Percentiles rank a stretch among this genome's conserved stretches.
Conservation (phyloP, 2,113 vertebrate genomes). For the Phyllostomus hastatus region DNA sequence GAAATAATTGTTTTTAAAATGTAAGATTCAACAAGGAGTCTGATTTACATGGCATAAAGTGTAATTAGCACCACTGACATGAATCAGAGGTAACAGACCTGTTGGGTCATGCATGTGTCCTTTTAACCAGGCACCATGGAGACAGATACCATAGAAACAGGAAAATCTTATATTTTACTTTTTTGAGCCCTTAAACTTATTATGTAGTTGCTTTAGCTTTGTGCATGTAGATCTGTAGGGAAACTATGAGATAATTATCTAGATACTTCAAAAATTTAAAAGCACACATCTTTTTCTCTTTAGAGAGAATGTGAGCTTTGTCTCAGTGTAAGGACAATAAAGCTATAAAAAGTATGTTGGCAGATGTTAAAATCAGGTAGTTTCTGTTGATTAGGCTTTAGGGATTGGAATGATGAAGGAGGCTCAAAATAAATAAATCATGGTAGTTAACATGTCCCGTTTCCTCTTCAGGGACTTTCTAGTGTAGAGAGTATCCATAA, state of each 20-base stretch:
- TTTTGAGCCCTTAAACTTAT: neutral
- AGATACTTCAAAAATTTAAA: slow-evolving; percentile 9
- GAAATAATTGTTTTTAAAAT: slow-evolving; percentile 52
- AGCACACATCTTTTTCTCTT: neutral
- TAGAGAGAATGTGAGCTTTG: neutral
- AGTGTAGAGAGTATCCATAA: neutral
- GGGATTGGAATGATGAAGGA: slow-evolving; percentile 13
- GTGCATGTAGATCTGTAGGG: neutral
- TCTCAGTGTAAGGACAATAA: neutral
- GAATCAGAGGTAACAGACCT: slow-evolving; percentile 24
- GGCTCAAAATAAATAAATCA: slow-evolving; percentile 36
- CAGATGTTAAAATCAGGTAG: slow-evolving; percentile 42
- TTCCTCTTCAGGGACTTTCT: neutral
- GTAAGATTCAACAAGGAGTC: neutral
- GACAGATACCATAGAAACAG: slow-evolving; percentile 62
- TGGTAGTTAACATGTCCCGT: neutral
- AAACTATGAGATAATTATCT: neutral
- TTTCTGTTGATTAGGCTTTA: slow-evolving; percentile 42
- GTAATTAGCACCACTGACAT: slow-evolving; percentile 14
- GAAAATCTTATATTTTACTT: neutral
- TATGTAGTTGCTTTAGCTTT: slow-evolving; percentile 9
- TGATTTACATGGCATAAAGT: slow-evolving; percentile 15
- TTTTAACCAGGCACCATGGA: slow-evolving; percentile 54
- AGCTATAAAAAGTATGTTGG: neutral
- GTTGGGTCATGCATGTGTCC: neutral